Base-by-base conservation (phyloP, 2,113 vertebrate species). In the Scortum barcoo region DNA sequence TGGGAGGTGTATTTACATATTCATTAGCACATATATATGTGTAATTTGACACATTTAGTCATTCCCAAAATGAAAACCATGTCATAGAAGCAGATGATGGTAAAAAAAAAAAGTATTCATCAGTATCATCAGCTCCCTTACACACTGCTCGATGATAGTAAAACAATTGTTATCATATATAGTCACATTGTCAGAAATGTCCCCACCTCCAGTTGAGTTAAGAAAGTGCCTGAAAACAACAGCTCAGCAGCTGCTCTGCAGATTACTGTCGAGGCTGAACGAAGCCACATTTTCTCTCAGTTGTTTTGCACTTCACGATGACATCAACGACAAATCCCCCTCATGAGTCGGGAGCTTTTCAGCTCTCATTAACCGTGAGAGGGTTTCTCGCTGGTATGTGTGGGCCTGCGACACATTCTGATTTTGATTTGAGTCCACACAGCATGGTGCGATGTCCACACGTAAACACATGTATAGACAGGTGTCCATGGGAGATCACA, bases 231-330 rank as follows among this genome's bases (percentile, higher is more conserved):
- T 73, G 72, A 83, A 90, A 85, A 85, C 82, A 92, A 81, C 70
- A 85, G 79, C 57, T 62, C 56, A 80, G 74, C 93, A 93, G 92
- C 90, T 92, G 93, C 83, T 71, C 16, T 9, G 19, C 80, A 90
- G 84, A 92, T 91, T 87, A 90, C 75, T 14, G 40, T 38, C 81
- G 72, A 71, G 85, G 72, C 84, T 72, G 72, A 82, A 24, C 38
- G 51, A 87, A 88, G 91, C 76, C 83, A 90, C 83, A 86, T 88
- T 85, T 81, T 82, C 76, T 73, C 51, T 44, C 58, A 71, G 73
- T 72, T 85, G 66, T 88, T 84, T 68, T 75, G 81, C 51, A 1
- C 67, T 79, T 88, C 50, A 28, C 71, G 72, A 87, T 76, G 87
- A 78, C 85, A 84, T 83, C 74, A 72, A 57, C 76, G 69, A 75